A percentile compares a stretch with the other conserved stretches of the same genome.
These are phyloP conservation scores for Suricata suricatta DNA, from an alignment of 2,113 vertebrate species.

Conservation along the genomic window DNA sequence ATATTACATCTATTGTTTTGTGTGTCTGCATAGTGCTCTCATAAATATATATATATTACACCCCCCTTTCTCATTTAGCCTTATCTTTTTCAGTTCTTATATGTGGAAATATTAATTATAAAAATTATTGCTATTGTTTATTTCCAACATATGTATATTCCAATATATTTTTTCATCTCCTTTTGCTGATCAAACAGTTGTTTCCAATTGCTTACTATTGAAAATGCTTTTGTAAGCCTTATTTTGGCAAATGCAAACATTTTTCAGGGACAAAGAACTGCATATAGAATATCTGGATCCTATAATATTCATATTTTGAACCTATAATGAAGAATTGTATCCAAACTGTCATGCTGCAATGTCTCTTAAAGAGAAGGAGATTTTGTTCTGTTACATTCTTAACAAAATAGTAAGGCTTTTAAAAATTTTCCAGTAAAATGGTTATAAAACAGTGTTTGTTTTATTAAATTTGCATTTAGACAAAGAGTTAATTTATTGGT, in stretches of 20 bases:
- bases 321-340: background rate
- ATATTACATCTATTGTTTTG: background rate
- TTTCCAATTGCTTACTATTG: background rate
- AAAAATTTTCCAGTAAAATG: background rate
- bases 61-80: background rate
- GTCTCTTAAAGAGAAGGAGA: background rate
- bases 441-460: background rate
- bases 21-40: background rate
- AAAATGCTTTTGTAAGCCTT: background rate
- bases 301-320: background rate
- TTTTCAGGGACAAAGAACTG: background rate
- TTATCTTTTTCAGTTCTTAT: background rate
- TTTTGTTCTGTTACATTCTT: background rate
- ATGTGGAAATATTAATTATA: background rate
- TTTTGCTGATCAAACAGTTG: background rate
- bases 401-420: background rate
- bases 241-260: background rate
- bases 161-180: background rate
- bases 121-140: background rate
- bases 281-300: background rate
- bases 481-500: background rate
- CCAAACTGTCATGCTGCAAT: background rate
- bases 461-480: background rate
- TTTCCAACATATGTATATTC: background rate
- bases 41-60: background rate